Evolutionary conservation across 2,113 vertebrate genomes (phyloP), one percentile per base, ranked within the genome.

Genomic region (Heliornis fulica): DNA sequence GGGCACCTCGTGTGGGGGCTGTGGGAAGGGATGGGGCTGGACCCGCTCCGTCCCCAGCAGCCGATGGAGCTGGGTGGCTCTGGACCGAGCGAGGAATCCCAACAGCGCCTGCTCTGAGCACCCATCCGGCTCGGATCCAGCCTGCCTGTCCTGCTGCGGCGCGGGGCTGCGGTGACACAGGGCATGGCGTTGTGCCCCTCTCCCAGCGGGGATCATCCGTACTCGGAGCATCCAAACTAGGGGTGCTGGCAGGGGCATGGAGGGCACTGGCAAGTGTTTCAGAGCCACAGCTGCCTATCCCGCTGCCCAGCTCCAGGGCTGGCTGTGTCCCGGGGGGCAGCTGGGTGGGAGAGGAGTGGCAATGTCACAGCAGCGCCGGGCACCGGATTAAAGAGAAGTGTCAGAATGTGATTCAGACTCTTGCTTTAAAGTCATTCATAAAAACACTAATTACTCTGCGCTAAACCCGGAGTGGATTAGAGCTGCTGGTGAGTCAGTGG

Each of bases 371-470:
- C 50, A 36, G 48, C 3, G 4, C 69, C 66, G 18, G 63, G 74
- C 87, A 78, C 61, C 2, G 1, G 21, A 60, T 64, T 34, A 38
- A 23, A 76, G 32, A n/a, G 9, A 19, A 84, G 82, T 46, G 74
- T 43, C 70, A 32, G 77, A 64, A 46, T 29, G 82, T n/a, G 90
- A 93, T 93, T 90, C 92, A 94, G 74, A 57, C 87, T 87, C 87
- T 51, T 41, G 81, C 26, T 53, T 83, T 85, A 46, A 84, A 94
- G 82, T 68, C 78, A 91, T 96, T 96, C 82, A 89, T 81, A 75
- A 87, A 96, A 93, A 75, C 38, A 14, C 11, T 64, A 71, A 79
- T 80, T 76, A 82, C 84, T 84, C 21, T 10, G 19, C 26, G 53
- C 51, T 82, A 41, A 41, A 36, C 16, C 29, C 34, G 56, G 15